A percentile compares a stretch with the other conserved stretches of the same genome.
Evolutionary conservation across 2,113 vertebrate species (phyloP).

Genomic region (Esox niger): DNA sequence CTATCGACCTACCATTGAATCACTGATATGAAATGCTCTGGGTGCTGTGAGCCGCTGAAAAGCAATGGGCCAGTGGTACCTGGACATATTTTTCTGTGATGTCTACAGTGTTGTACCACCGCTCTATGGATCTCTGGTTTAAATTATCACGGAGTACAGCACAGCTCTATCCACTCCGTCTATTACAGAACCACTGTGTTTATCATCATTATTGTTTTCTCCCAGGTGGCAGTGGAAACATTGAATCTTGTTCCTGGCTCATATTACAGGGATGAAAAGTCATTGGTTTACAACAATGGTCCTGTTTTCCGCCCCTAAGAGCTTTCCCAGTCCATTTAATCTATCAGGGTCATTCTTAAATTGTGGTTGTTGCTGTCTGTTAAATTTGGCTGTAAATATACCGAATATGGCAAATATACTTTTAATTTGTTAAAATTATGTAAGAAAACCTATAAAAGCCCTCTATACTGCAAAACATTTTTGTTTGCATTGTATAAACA

Average conservation of each 20-base stretch:
- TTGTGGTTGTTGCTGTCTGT: too few relatives aligned
- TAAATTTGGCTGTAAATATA: too few relatives aligned
- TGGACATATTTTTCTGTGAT: background rate
- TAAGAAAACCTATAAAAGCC: too few relatives aligned
- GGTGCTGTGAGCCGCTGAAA: too few relatives aligned
- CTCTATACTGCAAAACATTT: too few relatives aligned
- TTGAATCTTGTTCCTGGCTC: constrained; percentile 37
- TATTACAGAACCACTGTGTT: constrained; percentile 38
- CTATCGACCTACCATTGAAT: too few relatives aligned
- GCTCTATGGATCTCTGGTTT: constrained; percentile 32
- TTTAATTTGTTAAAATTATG: too few relatives aligned
- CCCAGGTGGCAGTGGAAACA: constrained; percentile 41
- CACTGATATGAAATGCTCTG: too few relatives aligned
- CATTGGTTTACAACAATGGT: constrained; percentile 50
- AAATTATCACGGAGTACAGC: constrained; percentile 17
- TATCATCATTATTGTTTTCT: constrained; percentile 40
- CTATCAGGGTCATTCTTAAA: too few relatives aligned
- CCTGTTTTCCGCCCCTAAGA: constrained; percentile 40
- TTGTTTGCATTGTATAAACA: too few relatives aligned
- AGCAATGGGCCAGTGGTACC: background rate
- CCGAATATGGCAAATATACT: too few relatives aligned
- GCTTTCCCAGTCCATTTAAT: constrained; percentile 35
- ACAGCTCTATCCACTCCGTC: constrained; percentile 38
- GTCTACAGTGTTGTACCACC: background rate
- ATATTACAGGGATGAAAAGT: constrained; percentile 40